Conservation (phyloP, 2,888 invertebrate species). For the Patella depressa region DNA sequence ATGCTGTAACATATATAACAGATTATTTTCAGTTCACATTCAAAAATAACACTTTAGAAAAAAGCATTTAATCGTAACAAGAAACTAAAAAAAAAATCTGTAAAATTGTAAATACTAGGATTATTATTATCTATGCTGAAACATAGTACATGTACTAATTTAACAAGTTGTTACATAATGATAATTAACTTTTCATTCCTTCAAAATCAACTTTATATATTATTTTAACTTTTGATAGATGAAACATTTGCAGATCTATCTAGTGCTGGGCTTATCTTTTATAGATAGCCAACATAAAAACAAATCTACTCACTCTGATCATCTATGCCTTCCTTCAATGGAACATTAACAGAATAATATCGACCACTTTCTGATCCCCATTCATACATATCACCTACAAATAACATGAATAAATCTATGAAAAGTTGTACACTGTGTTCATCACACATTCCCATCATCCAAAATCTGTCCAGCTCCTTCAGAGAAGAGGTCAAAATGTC, state of each 20-base stretch:
- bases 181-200: too few species aligned
- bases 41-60: not conserved
- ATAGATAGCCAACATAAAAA: too few species aligned
- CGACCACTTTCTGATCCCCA: slow-evolving; percentile 95
- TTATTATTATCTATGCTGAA: not conserved
- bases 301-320: slow-evolving; percentile 75
- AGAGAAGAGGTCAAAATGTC: too few species aligned
- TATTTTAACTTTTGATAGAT: too few species aligned
- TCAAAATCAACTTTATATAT: too few species aligned
- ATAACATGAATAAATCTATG: not conserved
- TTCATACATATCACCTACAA: slow-evolving; percentile 93
- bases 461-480: too few species aligned
- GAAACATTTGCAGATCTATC: too few species aligned
- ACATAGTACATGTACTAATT: not conserved
- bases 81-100: not conserved
- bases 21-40: not conserved
- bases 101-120: not conserved
- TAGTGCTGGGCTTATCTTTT: too few species aligned
- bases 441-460: too few species aligned
- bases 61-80: not conserved
- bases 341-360: slow-evolving; percentile 98
- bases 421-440: too few species aligned
- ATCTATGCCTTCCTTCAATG: slow-evolving; percentile 97
- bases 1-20: slow-evolving; percentile 76
- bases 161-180: not conserved